Evolutionary conservation across 2,113 vertebrate species (phyloP).

Genomic region (Megaptera novaeangliae): DNA sequence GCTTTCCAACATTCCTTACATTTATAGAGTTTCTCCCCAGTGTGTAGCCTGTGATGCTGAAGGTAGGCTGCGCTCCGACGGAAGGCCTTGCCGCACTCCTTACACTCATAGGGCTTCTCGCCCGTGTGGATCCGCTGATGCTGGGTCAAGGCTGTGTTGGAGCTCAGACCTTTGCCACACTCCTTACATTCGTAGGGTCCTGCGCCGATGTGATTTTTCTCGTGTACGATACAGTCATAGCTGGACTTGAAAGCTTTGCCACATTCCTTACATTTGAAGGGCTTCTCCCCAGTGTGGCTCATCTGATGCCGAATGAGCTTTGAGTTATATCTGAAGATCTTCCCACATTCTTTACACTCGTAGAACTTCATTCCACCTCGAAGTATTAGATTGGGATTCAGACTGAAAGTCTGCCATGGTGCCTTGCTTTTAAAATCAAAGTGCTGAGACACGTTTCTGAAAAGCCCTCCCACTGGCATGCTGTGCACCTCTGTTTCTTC

Average conservation of each 20-base stretch:
- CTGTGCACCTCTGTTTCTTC: neutral
- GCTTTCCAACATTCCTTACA: constrained; percentile 40
- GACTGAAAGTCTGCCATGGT: neutral
- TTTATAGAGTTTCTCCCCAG: constrained; percentile 14
- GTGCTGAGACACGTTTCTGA: neutral
- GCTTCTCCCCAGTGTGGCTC: constrained; percentile 49
- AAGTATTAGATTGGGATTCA: constrained; percentile 45
- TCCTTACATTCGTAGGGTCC: constrained; percentile 41
- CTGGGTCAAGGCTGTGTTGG: constrained; percentile 39
- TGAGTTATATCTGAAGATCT: constrained; percentile 48
- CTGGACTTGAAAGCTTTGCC: constrained; percentile 61
- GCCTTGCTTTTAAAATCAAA: neutral
- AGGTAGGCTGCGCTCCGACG: neutral
- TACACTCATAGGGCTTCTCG: constrained; percentile 27
- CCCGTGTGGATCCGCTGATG: constrained; percentile 47
- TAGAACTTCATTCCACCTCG: constrained; percentile 60
- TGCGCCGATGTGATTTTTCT: constrained; percentile 46
- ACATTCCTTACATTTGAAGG: constrained; percentile 52
- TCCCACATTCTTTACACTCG: constrained; percentile 42
- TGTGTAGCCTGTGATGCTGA: constrained; percentile 44
- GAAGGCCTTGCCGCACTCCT: constrained; percentile 49
- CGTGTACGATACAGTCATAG: neutral
- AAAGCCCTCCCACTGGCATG: rapidly evolving
- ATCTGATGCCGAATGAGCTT: constrained; percentile 16
- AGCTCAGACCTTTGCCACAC: constrained; percentile 57